These are phyloP conservation scores for Puntigrus tetrazona DNA, from an alignment of 2,113 vertebrate genomes.

Conservation along the genomic window DNA sequence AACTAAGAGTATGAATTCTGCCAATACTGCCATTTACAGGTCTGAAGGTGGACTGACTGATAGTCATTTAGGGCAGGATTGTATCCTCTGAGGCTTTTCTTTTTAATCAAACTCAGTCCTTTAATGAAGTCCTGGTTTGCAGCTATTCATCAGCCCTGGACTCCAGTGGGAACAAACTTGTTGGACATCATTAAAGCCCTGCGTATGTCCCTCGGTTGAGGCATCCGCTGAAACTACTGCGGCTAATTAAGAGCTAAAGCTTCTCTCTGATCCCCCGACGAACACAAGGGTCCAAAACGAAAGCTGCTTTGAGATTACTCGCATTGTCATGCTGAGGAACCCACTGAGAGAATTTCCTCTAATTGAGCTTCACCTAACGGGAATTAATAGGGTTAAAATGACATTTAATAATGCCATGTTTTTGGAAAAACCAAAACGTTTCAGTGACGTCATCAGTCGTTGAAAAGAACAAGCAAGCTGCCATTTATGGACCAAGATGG, in stretches of 20 bases:
- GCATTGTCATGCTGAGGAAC: not conserved
- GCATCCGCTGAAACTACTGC: not conserved
- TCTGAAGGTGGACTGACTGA: slow-evolving; percentile 29
- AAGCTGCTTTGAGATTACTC: not conserved
- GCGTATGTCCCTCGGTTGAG: not conserved
- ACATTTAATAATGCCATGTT: not conserved
- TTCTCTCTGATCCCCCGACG: not conserved
- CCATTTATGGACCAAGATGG: not conserved
- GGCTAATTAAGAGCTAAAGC: slow-evolving; percentile 25
- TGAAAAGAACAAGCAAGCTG: slow-evolving; percentile 7
- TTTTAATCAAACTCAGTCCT: slow-evolving; percentile 48
- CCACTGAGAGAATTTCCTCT: not conserved
- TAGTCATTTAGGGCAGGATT: not conserved
- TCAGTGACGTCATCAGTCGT: not conserved
- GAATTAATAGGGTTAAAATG: too few relatives aligned
- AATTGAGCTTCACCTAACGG: slow-evolving; percentile 7
- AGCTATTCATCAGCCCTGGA: not conserved
- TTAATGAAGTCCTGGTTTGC: slow-evolving; percentile 41
- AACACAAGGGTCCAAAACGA: slow-evolving; percentile 11
- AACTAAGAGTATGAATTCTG: slow-evolving; percentile 6
- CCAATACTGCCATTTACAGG: slow-evolving; percentile 29
- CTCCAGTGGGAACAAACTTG: not conserved
- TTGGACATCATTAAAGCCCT: slow-evolving; percentile 30
- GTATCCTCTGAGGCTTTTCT: slow-evolving; percentile 5
- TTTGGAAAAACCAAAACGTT: not conserved